These are phyloP conservation scores for Oryctolagus cuniculus DNA, from an alignment of 2,113 vertebrate genomes.

Conservation along the genomic window mOryCun1.1 NC_091440.1:46065001-46065500, in stretches of 20 bases:
- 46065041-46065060: conserved; percentile 23
- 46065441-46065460: not conserved
- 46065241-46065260: not conserved
- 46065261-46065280: not conserved
- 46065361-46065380: not conserved
- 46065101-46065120: not conserved
- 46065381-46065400: not conserved
- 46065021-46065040: conserved; percentile 3
- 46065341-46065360: not conserved
- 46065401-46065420: not conserved
- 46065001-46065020: not conserved
- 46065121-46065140: not conserved
- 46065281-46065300: not conserved
- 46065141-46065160: not conserved
- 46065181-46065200: not conserved
- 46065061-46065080: not conserved
- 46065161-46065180: not conserved
- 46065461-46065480: not conserved
- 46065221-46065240: not conserved
- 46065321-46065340: not conserved
- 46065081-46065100: not conserved
- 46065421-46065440: not conserved
- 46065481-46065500: not conserved
- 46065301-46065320: not conserved
- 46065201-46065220: not conserved